Evolutionary conservation across 2,888 invertebrate genomes (phyloP).

Genomic region (Tetramorium bicarinatum): DNA sequence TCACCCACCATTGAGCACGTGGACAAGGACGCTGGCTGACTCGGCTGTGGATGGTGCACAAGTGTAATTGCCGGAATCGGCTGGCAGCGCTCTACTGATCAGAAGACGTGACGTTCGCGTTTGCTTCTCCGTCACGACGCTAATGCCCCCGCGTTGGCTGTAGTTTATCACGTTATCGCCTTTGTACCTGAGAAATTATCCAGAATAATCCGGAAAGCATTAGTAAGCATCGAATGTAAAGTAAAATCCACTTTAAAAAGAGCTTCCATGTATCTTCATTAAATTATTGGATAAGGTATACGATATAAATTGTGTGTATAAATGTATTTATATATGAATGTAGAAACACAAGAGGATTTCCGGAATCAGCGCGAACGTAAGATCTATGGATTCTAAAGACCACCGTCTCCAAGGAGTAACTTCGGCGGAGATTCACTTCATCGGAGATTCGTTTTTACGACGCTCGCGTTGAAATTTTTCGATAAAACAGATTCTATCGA

Average conservation of each 20-base stretch:
- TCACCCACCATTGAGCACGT: slow-evolving; percentile 92
- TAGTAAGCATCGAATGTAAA: not conserved
- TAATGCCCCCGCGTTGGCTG: slow-evolving; percentile 88
- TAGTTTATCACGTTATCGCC: slow-evolving; percentile 88
- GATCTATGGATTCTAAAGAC: slow-evolving; percentile 10
- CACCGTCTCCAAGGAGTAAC: not conserved
- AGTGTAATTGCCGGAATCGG: slow-evolving; percentile 90
- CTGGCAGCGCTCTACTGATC: slow-evolving; percentile 89
- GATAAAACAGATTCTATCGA: slow-evolving; percentile 28
- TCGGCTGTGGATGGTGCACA: slow-evolving; percentile 90
- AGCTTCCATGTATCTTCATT: not conserved
- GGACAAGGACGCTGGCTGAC: slow-evolving; percentile 93
- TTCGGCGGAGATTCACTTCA: slow-evolving; percentile 25
- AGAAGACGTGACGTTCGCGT: slow-evolving; percentile 87
- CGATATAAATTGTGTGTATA: not conserved
- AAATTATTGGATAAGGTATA: not conserved
- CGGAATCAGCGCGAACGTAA: not conserved
- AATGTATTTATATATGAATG: not conserved
- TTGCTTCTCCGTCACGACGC: slow-evolving; percentile 87
- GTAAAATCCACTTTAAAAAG: not conserved
- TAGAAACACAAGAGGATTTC: not conserved
- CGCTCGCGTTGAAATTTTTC: slow-evolving; percentile 39
- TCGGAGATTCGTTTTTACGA: slow-evolving; percentile 33
- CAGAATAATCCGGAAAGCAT: not conserved
- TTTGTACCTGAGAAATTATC: slow-evolving; percentile 87